These are phyloP conservation scores for Neotoxoptera formosana DNA, from an alignment of 1,140 invertebrate genomes.

Conservation along the genomic window DNA sequence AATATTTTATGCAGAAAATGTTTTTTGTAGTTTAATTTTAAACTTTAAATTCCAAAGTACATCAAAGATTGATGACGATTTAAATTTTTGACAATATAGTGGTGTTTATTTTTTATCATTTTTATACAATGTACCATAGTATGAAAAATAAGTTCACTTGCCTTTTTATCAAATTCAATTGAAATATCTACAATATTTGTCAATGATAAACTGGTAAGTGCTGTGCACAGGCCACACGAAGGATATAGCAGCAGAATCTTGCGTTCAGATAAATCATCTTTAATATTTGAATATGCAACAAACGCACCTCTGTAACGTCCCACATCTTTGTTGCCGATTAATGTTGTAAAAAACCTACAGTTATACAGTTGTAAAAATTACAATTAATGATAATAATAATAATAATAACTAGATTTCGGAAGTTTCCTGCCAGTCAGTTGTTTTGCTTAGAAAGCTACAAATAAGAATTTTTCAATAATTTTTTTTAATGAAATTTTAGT, in stretches of 20 bases:
- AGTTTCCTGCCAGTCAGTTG: background rate
- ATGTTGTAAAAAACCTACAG: background rate
- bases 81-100: background rate
- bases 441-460: background rate
- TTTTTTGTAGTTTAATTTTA: background rate
- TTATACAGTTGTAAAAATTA: background rate
- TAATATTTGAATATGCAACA: slow-evolving; percentile 25
- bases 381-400: background rate
- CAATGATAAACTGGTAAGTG: slow-evolving; percentile 16
- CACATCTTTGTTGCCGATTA: background rate
- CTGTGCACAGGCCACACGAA: background rate
- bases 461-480: background rate
- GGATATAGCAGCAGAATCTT: background rate
- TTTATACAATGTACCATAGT: too few relatives aligned
- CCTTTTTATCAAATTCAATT: slow-evolving; percentile 52
- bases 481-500: background rate
- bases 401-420: background rate
- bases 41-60: background rate
- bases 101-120: background rate
- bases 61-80: background rate
- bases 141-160: background rate
- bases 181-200: slow-evolving; percentile 33
- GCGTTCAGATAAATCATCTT: slow-evolving; percentile 9
- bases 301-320: slow-evolving; percentile 3
- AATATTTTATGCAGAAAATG: too few relatives aligned